Evolutionary conservation across 2,888 invertebrate genomes (phyloP).

Genomic region (Hirudinaria manillensis): DNA sequence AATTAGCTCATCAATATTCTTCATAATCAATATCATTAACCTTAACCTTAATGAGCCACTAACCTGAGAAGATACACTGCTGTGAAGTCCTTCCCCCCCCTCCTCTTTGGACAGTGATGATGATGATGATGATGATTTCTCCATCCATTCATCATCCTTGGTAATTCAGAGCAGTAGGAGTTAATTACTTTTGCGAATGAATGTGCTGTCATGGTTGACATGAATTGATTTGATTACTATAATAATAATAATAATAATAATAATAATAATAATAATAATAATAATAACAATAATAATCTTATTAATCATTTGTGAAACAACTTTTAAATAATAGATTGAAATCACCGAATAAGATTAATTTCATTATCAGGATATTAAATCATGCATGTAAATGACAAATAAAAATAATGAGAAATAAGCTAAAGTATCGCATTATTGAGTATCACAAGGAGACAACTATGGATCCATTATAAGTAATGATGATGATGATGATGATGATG

Average conservation of each 20-base stretch:
- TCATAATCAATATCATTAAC: too few species aligned
- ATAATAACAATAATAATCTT: conserved; percentile 4
- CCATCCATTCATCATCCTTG: too few species aligned
- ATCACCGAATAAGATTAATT: background rate
- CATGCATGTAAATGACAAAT: background rate
- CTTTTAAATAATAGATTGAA: background rate
- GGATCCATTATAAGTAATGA: background rate
- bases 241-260: conserved; percentile 17
- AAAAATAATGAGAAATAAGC: background rate
- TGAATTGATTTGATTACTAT: background rate
- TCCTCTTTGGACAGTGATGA: too few species aligned
- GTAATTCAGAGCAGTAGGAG: background rate
- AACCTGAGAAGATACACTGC: too few species aligned
- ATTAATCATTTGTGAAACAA: background rate
- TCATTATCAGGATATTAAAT: background rate
- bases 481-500: background rate
- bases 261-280: conserved; percentile 17
- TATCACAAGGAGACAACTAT: background rate
- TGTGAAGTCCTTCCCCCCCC: too few species aligned
- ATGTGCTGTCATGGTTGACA: background rate
- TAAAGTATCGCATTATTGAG: background rate
- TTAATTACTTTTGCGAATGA: too few species aligned
- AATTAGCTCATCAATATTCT: too few species aligned
- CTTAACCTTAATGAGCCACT: too few species aligned
- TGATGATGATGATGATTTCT: too few species aligned